phyloP scores from a whole-genome alignment of 2,113 vertebrate genomes.

The Osmerus mordax region DNA sequence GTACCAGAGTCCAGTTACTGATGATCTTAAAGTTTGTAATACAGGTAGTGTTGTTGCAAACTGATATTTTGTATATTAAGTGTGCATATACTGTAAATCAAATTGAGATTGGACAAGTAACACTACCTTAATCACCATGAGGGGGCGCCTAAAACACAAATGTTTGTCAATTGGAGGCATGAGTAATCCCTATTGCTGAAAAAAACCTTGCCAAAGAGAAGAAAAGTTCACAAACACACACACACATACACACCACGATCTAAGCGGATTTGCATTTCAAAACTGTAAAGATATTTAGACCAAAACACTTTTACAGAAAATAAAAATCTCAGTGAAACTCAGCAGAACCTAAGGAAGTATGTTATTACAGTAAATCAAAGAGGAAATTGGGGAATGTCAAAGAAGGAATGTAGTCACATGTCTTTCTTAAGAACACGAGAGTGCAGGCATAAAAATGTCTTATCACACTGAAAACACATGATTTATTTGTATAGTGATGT shows the following conservation, averaged over 20 bases:
- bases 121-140: conserved; percentile 37
- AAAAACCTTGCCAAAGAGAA: not conserved
- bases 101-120: conserved; percentile 7
- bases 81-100: conserved; percentile 31
- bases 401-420: no score
- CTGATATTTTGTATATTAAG: conserved; percentile 43
- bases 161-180: not conserved
- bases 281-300: not conserved
- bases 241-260: not conserved
- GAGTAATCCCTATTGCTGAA: not conserved
- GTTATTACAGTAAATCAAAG: no score
- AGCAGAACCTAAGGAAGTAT: no score
- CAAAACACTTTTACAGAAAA: not conserved
- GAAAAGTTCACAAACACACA: no score
- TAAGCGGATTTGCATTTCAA: not conserved
- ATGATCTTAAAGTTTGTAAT: conserved; percentile 48
- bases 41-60: conserved; percentile 44
- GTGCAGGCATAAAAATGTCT: no score
- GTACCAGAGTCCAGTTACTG: conserved; percentile 47
- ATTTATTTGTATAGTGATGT: no score
- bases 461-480: no score
- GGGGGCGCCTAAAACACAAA: conserved; percentile 51
- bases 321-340: no score
- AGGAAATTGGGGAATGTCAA: no score
- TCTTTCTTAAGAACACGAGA: no score